Base-by-base conservation (phyloP, 2,113 vertebrate genomes). In the Zingel zingel region DNA sequence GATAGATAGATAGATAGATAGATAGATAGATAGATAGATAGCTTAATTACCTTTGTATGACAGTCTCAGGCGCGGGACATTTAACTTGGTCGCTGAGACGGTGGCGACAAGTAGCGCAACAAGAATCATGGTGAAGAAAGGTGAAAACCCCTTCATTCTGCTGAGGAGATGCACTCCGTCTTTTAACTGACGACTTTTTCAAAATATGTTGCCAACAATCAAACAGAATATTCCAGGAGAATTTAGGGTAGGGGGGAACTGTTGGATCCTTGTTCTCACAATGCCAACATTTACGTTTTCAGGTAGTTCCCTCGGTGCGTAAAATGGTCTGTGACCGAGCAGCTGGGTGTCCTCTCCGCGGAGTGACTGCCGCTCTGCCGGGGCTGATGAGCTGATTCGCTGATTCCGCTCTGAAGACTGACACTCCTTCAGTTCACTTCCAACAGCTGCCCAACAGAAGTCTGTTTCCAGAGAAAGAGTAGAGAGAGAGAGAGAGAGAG, bases 41-140 rank as follows among this genome's bases (percentile, higher is more conserved):
- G 66, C 39, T 64, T 25, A 0, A 69, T 79, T 91, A 94, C 93
- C 93, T 94, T 93, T 92, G 57, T 90, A 69, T 30, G 92, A 85
- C 53, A 93, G 90, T 62, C 92, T 93, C 82, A 94, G 82, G 0
- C 93, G 76, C 2, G 93, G 93, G 3, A 93, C 89, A 33, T 89
- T 92, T 21, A 88, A 84, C 76, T 93, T 93, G 74, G 72, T 88
- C 5, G 81, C 67, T 47, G 89, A 83, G 13, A 61, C 54, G 23
- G 12, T 48, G 59, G 50, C 23, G 66, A 84, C n/a, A 19, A 92
- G 84, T 0, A 91, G 74, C n/a, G 83, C 83, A 68, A 71, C 10
- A 27, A 84, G 18, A 45, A 86, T 15, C 73, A 47, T 18, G 23
- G 1, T 67, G 65, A 23, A 47, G 67, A 84, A 80, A 84, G 21